phyloP scores from a whole-genome alignment of 2,888 invertebrate genomes.

The Tuberolachnus salignus region DNA sequence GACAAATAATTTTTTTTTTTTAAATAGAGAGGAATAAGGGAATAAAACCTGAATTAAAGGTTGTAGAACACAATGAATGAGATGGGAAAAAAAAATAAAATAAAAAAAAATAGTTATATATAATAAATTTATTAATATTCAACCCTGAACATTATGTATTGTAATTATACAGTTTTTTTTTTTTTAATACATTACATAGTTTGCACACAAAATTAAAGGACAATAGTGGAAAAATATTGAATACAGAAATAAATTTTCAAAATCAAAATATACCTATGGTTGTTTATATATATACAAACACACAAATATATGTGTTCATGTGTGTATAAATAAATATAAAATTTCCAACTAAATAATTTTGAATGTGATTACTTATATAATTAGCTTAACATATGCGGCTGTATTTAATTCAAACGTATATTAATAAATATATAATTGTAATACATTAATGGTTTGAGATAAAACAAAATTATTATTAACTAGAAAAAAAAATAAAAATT shows the following conservation, averaged over 20 bases:
- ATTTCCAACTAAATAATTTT: conserved; percentile 12
- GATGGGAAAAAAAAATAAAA: not conserved
- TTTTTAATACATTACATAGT: conserved; percentile 48
- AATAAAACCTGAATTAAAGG: conserved; percentile 3
- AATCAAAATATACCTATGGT: too few relatives aligned
- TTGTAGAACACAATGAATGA: too few relatives aligned
- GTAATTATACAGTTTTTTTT: conserved; percentile 48
- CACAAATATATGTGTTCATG: not conserved
- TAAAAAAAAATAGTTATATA: conserved; percentile 45
- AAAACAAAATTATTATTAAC: conserved; percentile 27
- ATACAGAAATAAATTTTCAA: conserved; percentile 18
- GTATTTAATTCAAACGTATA: conserved; percentile 25
- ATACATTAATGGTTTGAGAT: conserved; percentile 44
- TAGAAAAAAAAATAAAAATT: conserved; percentile 30
- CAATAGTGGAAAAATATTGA: conserved; percentile 43
- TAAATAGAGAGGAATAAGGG: not conserved
- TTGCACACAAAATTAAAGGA: conserved; percentile 42
- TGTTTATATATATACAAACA: not conserved
- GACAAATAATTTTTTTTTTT: conserved; percentile 3
- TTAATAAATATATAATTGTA: conserved; percentile 42
- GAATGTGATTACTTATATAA: conserved; percentile 23
- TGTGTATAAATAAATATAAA: not conserved
- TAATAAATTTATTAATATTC: conserved; percentile 56
- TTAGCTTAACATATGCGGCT: conserved; percentile 20
- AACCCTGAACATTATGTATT: conserved; percentile 55